Evolutionary conservation across 2,113 vertebrate species (phyloP).

Genomic region (Onychorhynchus coronatus): DNA sequence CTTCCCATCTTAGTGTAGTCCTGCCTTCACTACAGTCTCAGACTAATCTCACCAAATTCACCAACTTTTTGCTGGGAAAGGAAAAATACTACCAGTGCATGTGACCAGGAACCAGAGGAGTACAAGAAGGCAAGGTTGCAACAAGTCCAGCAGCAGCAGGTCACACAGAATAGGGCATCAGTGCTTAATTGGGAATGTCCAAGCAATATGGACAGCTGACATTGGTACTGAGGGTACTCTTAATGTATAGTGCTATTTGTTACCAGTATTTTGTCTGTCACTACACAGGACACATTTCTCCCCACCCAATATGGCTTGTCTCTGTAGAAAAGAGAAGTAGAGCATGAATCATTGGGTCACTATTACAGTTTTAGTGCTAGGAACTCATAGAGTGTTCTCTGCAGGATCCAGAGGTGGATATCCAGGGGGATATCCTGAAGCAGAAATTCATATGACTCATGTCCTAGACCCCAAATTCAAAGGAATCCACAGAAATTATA

Average conservation of each 20-base stretch:
- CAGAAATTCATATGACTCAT: neutral
- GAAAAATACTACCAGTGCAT: neutral
- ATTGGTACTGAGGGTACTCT: neutral
- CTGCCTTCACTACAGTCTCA: neutral
- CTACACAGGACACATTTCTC: neutral
- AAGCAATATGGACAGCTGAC: neutral
- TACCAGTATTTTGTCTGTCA: neutral
- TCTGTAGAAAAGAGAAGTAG: neutral
- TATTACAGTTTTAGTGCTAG: neutral
- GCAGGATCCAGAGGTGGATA: neutral
- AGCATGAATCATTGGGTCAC: neutral
- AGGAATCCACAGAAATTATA: neutral
- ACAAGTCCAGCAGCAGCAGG: neutral
- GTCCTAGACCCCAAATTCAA: neutral
- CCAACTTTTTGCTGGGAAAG: neutral
- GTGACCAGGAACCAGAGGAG: neutral
- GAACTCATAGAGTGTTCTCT: neutral
- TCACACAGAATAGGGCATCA: neutral
- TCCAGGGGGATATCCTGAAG: neutral
- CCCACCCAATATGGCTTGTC: neutral
- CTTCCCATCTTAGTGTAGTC: neutral
- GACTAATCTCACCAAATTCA: neutral
- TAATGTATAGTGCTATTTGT: neutral
- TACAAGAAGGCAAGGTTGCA: neutral
- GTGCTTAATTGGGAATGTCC: neutral